phyloP scores from a whole-genome alignment of 2,888 invertebrate genomes.

The Loripinus fragilis region DNA sequence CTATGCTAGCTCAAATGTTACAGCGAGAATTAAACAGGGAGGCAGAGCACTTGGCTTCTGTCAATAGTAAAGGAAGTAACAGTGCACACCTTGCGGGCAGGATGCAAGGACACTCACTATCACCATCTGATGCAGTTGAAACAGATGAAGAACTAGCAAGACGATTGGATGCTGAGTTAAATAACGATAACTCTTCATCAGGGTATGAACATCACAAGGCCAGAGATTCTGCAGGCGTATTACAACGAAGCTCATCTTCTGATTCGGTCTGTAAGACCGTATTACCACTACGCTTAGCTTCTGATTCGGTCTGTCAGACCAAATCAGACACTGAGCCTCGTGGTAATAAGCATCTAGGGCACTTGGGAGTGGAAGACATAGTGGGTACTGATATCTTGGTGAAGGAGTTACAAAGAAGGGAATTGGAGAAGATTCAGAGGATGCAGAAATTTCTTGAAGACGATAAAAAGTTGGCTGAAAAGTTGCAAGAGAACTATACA shows the following conservation, averaged over 20 bases:
- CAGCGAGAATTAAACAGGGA: slow-evolving; percentile 32
- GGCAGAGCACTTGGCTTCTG: not conserved
- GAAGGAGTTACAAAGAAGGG: slow-evolving; percentile 41
- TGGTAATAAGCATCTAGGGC: slow-evolving; percentile 9
- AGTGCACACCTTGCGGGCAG: slow-evolving; percentile 49
- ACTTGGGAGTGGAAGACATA: not conserved
- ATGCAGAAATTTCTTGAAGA: slow-evolving; percentile 30
- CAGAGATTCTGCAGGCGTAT: not conserved
- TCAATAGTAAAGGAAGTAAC: not conserved
- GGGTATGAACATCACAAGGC: not conserved
- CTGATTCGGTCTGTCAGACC: too few relatives aligned
- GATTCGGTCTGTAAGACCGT: too few relatives aligned
- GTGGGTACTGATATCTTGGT: slow-evolving; percentile 13
- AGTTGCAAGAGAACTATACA: slow-evolving; percentile 39
- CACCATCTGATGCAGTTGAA: too few relatives aligned
- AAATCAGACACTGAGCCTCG: not conserved
- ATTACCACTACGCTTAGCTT: too few relatives aligned
- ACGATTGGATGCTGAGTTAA: not conserved
- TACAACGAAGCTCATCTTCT: not conserved
- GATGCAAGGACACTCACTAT: slow-evolving; percentile 33
- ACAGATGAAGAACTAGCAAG: not conserved
- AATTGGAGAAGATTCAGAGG: slow-evolving; percentile 41
- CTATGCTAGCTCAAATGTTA: slow-evolving; percentile 29
- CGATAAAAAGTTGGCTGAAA: slow-evolving; percentile 52
- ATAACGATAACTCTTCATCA: not conserved